Evolutionary conservation across 2,888 invertebrate genomes (phyloP).

Genomic region (Bimastos eiseni): DNA sequence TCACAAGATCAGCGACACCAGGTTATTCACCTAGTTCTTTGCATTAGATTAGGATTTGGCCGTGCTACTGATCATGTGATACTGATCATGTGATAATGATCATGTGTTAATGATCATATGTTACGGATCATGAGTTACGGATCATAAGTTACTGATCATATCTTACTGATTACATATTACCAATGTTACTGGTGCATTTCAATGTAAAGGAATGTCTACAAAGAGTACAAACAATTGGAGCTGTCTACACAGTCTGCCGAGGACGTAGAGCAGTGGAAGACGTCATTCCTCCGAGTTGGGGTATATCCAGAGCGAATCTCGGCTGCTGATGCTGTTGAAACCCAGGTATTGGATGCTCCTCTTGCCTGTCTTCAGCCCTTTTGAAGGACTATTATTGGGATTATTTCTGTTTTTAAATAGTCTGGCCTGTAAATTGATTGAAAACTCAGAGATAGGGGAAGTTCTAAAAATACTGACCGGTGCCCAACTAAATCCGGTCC

Average conservation of each 20-base stretch:
- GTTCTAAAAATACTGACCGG: too few relatives aligned
- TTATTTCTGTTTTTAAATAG: not conserved
- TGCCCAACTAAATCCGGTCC: too few relatives aligned
- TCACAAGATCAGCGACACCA: too few relatives aligned
- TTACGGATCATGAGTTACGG: too few relatives aligned
- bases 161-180: not conserved
- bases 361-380: not conserved
- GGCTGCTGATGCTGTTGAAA: not conserved
- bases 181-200: not conserved
- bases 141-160: too few relatives aligned
- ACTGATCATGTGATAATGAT: too few relatives aligned
- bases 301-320: slow-evolving; percentile 84
- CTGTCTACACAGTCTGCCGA: slow-evolving; percentile 95
- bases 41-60: too few relatives aligned
- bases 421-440: too few relatives aligned
- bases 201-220: slow-evolving; percentile 65
- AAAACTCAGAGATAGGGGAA: too few relatives aligned
- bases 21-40: too few relatives aligned
- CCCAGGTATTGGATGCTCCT: not conserved
- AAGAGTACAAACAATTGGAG: slow-evolving; percentile 98
- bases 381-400: not conserved
- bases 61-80: too few relatives aligned
- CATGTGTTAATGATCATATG: too few relatives aligned
- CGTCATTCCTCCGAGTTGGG: slow-evolving; percentile 96
- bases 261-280: slow-evolving; percentile 99